A percentile compares a stretch with the other conserved stretches of the same genome.
phyloP scores from a whole-genome alignment of 1,140 invertebrate genomes.

The Cydia strobilella region DNA sequence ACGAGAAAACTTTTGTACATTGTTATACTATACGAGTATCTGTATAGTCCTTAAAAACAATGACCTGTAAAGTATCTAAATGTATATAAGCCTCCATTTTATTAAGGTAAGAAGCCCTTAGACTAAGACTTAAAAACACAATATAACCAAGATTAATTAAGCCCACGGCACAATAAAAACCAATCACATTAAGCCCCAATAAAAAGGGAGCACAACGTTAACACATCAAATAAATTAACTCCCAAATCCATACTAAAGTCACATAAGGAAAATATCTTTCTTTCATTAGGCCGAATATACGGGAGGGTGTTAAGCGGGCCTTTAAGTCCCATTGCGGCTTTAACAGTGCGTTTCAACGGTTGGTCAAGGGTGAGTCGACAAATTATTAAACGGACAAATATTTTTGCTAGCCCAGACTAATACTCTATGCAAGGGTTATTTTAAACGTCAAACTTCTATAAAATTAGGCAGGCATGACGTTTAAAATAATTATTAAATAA shows the following conservation, averaged over 20 bases:
- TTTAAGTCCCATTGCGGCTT: slow-evolving; percentile 1
- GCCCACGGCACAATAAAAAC: neutral
- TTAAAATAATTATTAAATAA: too few relatives aligned
- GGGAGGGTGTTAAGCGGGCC: neutral
- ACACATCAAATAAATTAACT: slow-evolving; percentile 10
- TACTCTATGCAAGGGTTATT: too few relatives aligned
- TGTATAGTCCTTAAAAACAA: neutral
- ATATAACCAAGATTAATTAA: neutral
- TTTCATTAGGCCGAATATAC: slow-evolving; percentile 5
- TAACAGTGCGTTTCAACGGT: neutral
- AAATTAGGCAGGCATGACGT: too few relatives aligned
- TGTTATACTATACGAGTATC: too few relatives aligned
- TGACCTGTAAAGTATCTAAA: neutral
- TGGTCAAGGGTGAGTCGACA: neutral
- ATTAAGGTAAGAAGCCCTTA: neutral
- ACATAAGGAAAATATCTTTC: slow-evolving; percentile 14
- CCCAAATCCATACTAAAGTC: slow-evolving; percentile 6
- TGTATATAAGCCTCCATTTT: neutral
- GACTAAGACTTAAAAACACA: neutral
- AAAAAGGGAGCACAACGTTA: neutral
- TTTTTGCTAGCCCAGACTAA: too few relatives aligned
- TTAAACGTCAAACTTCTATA: too few relatives aligned
- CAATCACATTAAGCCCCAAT: slow-evolving; percentile 17
- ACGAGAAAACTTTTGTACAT: too few relatives aligned
- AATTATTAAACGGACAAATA: neutral